These are phyloP conservation scores for Malthinus seriepunctatus DNA, from an alignment of 2,888 invertebrate species.

Conservation along the genomic window DNA sequence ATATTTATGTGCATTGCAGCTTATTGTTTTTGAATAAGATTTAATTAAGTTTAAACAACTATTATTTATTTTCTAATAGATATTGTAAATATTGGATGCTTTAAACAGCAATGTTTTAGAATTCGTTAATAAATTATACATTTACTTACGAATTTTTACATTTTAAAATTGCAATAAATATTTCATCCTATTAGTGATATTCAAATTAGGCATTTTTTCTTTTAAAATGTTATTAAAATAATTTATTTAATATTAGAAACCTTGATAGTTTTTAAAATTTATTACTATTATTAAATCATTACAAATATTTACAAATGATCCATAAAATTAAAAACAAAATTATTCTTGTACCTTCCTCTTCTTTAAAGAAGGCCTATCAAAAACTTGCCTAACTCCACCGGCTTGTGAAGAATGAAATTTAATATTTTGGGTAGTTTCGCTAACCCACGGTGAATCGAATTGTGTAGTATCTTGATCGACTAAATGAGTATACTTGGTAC, in stretches of 20 bases:
- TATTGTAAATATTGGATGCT: conserved; percentile 25
- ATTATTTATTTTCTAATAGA: conserved; percentile 26
- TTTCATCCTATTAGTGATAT: neutral
- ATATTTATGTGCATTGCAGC: neutral
- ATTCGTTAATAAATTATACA: conserved; percentile 28
- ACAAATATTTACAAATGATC: too few species aligned
- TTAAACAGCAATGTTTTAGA: conserved; percentile 27
- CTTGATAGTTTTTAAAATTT: too few species aligned
- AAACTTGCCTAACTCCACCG: conserved; percentile 91
- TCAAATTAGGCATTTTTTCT: too few species aligned
- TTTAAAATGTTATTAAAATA: too few species aligned
- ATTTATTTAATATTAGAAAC: too few species aligned
- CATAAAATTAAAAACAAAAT: neutral
- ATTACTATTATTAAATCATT: too few species aligned
- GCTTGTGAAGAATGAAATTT: conserved; percentile 87
- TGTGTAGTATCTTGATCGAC: conserved; percentile 99
- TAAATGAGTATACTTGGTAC: conserved; percentile 98
- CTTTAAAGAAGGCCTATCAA: conserved; percentile 81
- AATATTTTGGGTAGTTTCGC: conserved; percentile 84
- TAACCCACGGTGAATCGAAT: conserved; percentile 97
- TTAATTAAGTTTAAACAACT: neutral
- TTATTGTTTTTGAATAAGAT: conserved; percentile 6
- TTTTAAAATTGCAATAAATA: too few species aligned
- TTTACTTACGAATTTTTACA: neutral
- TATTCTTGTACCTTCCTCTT: conserved; percentile 54